Evolutionary conservation across 1,140 invertebrate species (phyloP), one percentile per base, ranked within the genome.

Genomic region (Hyphantria cunea): DNA sequence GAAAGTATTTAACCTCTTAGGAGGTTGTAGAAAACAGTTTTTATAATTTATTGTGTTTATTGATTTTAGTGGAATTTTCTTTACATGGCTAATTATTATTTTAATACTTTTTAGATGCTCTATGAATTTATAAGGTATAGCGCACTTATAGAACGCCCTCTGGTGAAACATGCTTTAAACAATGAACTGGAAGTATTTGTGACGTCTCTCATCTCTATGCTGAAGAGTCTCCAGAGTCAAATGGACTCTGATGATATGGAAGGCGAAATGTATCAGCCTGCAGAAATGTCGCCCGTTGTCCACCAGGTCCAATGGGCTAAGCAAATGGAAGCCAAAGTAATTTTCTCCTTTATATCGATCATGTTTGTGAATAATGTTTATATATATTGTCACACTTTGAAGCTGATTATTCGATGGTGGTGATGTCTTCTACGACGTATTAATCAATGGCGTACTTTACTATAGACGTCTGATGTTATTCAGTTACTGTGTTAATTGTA

Each of bases 121-220:
- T 82, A 93, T 78, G 82, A 93, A 79, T 91, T 93, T 74, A 81
- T 81, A 41, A 89, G 92, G 52, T 93, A 93, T 73, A 91, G 92
- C 58, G 80, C 91, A 0, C 76, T 93, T 0, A 92, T 93, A 56
- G 90, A 91, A 48, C 66, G 92, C n/a, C 90, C 93, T 0, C 87
- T 91, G 0, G 91, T 93, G 0, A 86, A 94, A 12, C 89, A 92
- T 6, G 84, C 93, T 39, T 92, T 99, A 37, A 93, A 94, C 42
- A 93, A 94, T 9, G 97, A 99, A 85, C 92, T 97, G 7, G 96
- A 98, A 80, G 93, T 95, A 17, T 92, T 98, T 17, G 90, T 98
- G n/a, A 93, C 94, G n/a, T 94, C 95, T 13, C 88, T 98, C n/a
- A 91, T 93, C 10, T 93, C 96, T 33, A 82, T 95, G 55, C 50